These are phyloP conservation scores for Microdon myrmicae DNA, from an alignment of 2,888 invertebrate genomes.

Conservation along the genomic window DNA sequence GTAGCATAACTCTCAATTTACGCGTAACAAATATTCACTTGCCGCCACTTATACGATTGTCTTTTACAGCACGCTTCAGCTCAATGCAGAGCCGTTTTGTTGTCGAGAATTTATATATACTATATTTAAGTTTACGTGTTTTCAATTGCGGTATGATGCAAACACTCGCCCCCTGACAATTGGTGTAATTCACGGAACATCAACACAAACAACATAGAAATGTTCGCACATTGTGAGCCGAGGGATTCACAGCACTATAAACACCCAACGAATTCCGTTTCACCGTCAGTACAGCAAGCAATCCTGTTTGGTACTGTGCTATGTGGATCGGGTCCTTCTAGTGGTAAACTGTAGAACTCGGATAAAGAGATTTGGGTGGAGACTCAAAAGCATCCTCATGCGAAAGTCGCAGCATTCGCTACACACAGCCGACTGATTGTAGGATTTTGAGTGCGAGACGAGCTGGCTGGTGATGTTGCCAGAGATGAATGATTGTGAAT, in stretches of 20 bases:
- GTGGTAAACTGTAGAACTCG: conserved; percentile 18
- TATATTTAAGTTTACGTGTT: too few species aligned
- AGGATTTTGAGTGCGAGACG: conserved; percentile 16
- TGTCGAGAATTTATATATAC: too few species aligned
- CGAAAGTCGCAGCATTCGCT: conserved; percentile 17
- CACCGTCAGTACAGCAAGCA: conserved; percentile 9
- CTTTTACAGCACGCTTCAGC: too few species aligned
- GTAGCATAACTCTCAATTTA: too few species aligned
- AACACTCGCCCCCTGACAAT: conserved; percentile 12
- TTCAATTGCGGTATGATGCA: too few species aligned
- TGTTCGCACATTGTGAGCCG: conserved; percentile 17
- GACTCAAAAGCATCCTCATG: conserved; percentile 38
- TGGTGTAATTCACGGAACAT: conserved; percentile 11
- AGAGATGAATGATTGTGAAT: neutral
- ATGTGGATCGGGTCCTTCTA: too few species aligned
- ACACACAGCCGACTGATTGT: conserved; percentile 32
- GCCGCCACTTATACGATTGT: too few species aligned
- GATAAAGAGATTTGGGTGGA: conserved; percentile 38
- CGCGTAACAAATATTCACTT: too few species aligned
- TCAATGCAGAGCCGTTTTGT: too few species aligned
- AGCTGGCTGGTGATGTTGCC: conserved; percentile 18
- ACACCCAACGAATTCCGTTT: conserved; percentile 37
- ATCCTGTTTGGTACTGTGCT: conserved; percentile 19
- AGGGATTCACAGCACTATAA: conserved; percentile 32
- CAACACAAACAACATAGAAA: conserved; percentile 11